A percentile compares a stretch with the other conserved stretches of the same genome.
phyloP scores from a whole-genome alignment of 2,888 invertebrate genomes.

The Chymomyza fuscimana region DNA sequence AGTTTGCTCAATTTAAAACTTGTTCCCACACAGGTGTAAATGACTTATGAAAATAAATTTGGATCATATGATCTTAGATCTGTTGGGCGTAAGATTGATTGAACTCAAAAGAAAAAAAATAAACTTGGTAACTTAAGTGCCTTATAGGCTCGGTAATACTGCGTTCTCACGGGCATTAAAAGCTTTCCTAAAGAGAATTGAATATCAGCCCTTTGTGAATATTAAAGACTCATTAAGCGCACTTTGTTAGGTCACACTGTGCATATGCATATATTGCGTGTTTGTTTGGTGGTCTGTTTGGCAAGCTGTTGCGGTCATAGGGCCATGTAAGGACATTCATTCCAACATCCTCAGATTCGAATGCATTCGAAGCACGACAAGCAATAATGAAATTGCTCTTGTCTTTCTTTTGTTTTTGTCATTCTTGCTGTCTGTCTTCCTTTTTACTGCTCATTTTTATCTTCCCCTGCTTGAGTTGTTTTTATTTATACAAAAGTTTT shows the following conservation, averaged over 20 bases:
- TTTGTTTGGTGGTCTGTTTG: conserved; percentile 19
- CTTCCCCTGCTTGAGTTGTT: conserved; percentile 43
- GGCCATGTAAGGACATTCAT: background rate
- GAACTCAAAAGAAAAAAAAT: too few species aligned
- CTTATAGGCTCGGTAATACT: too few species aligned
- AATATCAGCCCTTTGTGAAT: too few species aligned
- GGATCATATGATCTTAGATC: too few species aligned
- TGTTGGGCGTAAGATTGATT: too few species aligned
- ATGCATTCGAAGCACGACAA: conserved; percentile 46
- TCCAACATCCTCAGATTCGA: background rate
- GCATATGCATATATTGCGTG: background rate
- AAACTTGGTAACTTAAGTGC: too few species aligned
- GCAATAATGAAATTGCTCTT: conserved; percentile 56
- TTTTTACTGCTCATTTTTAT: conserved; percentile 3
- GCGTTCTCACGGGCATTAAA: too few species aligned
- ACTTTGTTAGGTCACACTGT: background rate
- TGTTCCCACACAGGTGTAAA: too few species aligned
- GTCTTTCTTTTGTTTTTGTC: conserved; percentile 9
- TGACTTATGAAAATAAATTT: too few species aligned
- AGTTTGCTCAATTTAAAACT: too few species aligned
- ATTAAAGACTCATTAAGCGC: too few species aligned
- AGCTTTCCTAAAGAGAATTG: too few species aligned
- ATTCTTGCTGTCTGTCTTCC: background rate
- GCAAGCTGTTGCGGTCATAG: conserved; percentile 28
- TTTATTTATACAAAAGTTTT: conserved; percentile 59